Base-by-base conservation (phyloP, 37 sponge, comb jelly and placozoan genomes). In the Axinella damicornis region DNA sequence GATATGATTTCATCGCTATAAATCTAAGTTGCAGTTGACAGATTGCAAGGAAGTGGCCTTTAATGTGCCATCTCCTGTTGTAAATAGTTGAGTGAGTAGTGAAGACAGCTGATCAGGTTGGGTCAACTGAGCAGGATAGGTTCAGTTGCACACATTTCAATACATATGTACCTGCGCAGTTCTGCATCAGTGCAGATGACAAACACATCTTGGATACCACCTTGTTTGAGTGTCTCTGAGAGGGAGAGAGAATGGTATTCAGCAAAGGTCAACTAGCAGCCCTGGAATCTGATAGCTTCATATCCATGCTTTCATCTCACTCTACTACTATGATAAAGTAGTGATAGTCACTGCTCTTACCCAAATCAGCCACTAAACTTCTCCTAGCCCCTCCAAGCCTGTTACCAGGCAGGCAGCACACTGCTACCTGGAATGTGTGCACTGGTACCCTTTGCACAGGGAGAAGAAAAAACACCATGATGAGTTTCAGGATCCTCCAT, bases 101-200 rank as follows among this genome's bases (percentile, higher is more conserved):
- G n/a, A n/a, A n/a, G n/a, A n/a, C n/a, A n/a, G n/a, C n/a, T n/a
- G n/a, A n/a, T n/a, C n/a, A n/a, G n/a, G n/a, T n/a, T n/a, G n/a
- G n/a, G n/a, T n/a, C n/a, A n/a, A n/a, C n/a, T n/a, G n/a, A n/a
- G 37, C 15, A 81, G 27, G 33, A 71, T 17, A 19, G 28, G 28
- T 68, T 19, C 21, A 71, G 58, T 33, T n/a, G n/a, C n/a, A n/a
- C n/a, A n/a, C n/a, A n/a, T n/a, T 30, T 6, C 27, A 12, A 33
- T 15, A 66, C 2, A 11, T 0, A 61, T 77, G 71, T 35, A 93
- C 96, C 81, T 41, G 16, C 59, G 74, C 27, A 95, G 82, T 38
- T 95, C 96, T 53, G 54, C 63, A 54, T 82, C 74, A 19, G 91
- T 89, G 41, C 95, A 93, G 20, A 93, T 84, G 31, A 95, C 94